Conservation (phyloP, 2,113 vertebrate species). For the Calyptomena viridis region DNA sequence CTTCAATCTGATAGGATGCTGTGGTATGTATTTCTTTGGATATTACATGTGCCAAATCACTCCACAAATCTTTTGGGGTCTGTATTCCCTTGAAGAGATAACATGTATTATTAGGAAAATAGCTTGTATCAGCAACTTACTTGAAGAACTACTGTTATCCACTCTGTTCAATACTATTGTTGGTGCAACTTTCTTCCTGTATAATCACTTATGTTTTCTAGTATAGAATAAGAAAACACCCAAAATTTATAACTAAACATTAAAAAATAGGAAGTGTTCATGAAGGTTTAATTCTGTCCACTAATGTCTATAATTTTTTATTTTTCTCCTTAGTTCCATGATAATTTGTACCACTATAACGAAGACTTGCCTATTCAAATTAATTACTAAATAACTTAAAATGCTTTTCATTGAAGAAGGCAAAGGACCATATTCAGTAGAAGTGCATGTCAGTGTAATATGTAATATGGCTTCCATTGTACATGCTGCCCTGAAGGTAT, state of each 20-base stretch:
- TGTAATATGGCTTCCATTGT: background rate
- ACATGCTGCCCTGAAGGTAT: background rate
- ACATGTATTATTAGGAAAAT: background rate
- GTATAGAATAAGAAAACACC: background rate
- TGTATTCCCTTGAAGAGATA: background rate
- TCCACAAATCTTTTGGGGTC: background rate
- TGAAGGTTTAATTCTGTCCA: background rate
- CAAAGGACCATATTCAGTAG: accelerated
- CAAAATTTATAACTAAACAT: background rate
- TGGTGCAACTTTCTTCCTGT: background rate
- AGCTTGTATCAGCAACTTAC: background rate
- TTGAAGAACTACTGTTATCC: background rate
- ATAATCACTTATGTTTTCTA: background rate
- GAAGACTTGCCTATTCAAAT: background rate
- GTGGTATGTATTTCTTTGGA: background rate
- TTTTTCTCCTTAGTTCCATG: background rate
- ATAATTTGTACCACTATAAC: background rate
- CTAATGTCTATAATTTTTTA: background rate
- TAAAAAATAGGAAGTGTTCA: background rate
- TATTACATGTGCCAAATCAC: background rate
- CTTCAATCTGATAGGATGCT: background rate
- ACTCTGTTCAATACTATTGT: background rate
- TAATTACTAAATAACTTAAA: background rate
- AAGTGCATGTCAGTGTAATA: background rate
- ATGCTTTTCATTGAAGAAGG: background rate